These are phyloP conservation scores for Yponomeuta evonymella DNA, from an alignment of 2,888 invertebrate genomes.

Conservation along the genomic window DNA sequence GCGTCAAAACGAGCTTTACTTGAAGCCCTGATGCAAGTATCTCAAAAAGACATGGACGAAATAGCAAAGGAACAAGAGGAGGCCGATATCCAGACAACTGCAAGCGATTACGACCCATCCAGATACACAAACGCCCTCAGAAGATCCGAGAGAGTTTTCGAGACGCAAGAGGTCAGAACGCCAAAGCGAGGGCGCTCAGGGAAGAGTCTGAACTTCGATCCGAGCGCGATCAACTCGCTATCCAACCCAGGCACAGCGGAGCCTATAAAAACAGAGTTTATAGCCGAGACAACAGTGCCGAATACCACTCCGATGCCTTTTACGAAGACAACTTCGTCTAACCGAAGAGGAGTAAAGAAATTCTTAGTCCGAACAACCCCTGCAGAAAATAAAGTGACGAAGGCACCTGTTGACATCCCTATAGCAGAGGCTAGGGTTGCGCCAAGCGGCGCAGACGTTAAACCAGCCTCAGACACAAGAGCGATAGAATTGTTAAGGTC, in stretches of 20 bases:
- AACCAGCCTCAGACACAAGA: conserved; percentile 81
- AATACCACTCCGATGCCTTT: conserved; percentile 38
- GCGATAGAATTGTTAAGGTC: conserved; percentile 89
- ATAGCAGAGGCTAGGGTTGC: conserved; percentile 60
- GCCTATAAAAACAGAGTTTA: conserved; percentile 36
- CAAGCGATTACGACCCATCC: conserved; percentile 35
- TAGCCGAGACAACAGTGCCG: conserved; percentile 42
- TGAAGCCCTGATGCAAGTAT: conserved; percentile 81
- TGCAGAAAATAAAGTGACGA: conserved; percentile 36
- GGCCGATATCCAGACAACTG: conserved; percentile 37
- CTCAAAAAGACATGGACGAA: conserved; percentile 73
- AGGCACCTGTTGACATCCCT: conserved; percentile 47
- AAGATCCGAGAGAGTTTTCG: conserved; percentile 38
- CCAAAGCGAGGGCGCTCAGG: conserved; percentile 43
- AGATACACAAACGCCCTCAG: conserved; percentile 40
- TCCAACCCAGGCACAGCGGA: conserved; percentile 54
- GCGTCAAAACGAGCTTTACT: conserved; percentile 81
- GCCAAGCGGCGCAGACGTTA: conserved; percentile 36
- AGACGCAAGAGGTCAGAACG: conserved; percentile 36
- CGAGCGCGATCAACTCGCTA: conserved; percentile 56
- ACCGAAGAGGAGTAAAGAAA: conserved; percentile 56
- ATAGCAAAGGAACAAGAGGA: conserved; percentile 59
- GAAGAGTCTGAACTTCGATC: conserved; percentile 52
- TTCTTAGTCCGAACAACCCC: conserved; percentile 46
- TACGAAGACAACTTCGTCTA: conserved; percentile 40